A percentile compares a stretch with the other conserved stretches of the same genome.
phyloP scores from a whole-genome alignment of 2,797 vertebrate species.

The Neopelma chrysocephalum region DNA sequence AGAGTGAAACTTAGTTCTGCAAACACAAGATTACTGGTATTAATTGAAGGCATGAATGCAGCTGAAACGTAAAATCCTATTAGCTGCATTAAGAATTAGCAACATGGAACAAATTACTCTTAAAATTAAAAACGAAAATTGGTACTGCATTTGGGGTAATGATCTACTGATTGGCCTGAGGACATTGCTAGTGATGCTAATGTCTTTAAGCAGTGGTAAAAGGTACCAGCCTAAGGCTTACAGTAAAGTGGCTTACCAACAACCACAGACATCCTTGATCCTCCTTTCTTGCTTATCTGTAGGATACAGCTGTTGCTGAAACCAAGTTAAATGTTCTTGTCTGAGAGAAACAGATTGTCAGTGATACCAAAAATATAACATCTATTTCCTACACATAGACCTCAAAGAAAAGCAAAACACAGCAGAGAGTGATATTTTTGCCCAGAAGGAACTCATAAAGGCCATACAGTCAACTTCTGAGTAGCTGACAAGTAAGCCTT shows the following conservation, averaged over 20 bases:
- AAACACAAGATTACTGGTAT: constrained; percentile 30
- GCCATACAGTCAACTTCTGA: neutral
- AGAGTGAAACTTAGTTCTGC: constrained; percentile 5
- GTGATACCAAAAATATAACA: neutral
- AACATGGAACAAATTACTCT: constrained; percentile 9
- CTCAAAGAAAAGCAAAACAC: neutral
- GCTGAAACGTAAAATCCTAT: constrained; percentile 40
- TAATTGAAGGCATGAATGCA: constrained; percentile 30
- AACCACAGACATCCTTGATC: neutral
- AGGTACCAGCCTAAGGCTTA: constrained; percentile 1
- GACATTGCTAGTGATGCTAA: neutral
- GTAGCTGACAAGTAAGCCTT: constrained; percentile 21
- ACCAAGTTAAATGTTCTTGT: neutral
- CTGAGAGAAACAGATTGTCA: constrained; percentile 32
- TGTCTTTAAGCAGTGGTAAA: constrained; percentile 11
- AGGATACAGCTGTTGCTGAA: constrained; percentile 32
- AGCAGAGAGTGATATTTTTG: constrained; percentile 7
- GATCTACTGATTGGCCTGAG: constrained; percentile 30
- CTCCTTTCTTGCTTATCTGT: constrained; percentile 24
- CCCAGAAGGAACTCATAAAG: neutral
- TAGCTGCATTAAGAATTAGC: constrained; percentile 47
- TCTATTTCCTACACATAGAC: neutral
- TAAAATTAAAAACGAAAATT: constrained; percentile 24
- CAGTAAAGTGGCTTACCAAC: constrained; percentile 18
- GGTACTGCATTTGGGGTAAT: neutral